Evolutionary conservation across 2,888 invertebrate genomes (phyloP), one percentile per base, ranked within the genome.

Genomic region (Lepidochitona cinerea): DNA sequence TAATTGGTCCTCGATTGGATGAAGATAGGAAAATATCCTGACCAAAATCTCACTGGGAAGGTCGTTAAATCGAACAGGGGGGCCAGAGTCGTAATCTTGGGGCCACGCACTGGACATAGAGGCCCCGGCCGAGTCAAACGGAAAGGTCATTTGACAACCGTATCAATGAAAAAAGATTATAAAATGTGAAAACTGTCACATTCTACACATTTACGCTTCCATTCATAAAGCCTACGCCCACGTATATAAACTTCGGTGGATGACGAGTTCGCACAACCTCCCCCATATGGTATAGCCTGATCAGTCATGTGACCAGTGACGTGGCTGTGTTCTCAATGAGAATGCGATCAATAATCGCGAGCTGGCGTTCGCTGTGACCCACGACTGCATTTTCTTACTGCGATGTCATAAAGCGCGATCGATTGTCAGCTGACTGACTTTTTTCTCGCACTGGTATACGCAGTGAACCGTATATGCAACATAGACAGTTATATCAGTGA

Each of bases 11-110:
- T 78, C 79, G 12, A 85, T 74, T 23, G 84, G 84, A 68, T 82
- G 79, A 35, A 85, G 77, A 72, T 83, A 84, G 37, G 72, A 49
- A 74, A 85, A 85, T 29, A 85, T 81, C 29, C 81, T 71, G 0
- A 76, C 79, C 33, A 84, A 74, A 37, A 84, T 73, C 71, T 85
- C 85, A 53, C 80, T 80, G 4, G 85, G 85, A 7, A 85, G 76
- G 54, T 80, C 82, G 66, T 80, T 79, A 72, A 81, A 80, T 73
- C 77, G 23, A 14, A 32, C 26, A 23, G 29, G 4, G 23, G 59
- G 59, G 23, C 59, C 29, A 18, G 23, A 29, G 23, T 14, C 59
- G 29, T 23, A 14, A 14, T 23, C 32, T 29, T 29, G 29, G 23
- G 14, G 23, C 59, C 59, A 59, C 2, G 32, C 29, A 2, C 12